Evolutionary conservation across 2,113 vertebrate genomes (phyloP).

Genomic region (Dascyllus trimaculatus): DNA sequence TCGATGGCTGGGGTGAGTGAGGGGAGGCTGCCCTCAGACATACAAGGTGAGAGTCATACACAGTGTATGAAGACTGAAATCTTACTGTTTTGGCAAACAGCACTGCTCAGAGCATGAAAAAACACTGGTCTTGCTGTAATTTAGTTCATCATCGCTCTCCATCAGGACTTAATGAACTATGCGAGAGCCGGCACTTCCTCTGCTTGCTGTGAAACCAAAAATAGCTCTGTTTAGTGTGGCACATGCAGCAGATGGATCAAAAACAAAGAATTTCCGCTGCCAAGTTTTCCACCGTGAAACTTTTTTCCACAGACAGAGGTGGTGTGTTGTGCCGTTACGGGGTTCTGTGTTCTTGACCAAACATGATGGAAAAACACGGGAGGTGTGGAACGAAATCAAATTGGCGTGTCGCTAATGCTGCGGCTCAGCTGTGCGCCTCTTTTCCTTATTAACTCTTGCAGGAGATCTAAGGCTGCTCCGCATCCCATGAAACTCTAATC

Average conservation of each 20-base stretch:
- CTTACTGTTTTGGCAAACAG: constrained; percentile 1
- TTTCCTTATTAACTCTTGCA: constrained; percentile 68
- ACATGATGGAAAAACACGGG: constrained; percentile 63
- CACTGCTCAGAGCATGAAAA: constrained; percentile 10
- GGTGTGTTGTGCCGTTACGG: constrained; percentile 7
- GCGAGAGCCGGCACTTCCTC: constrained; percentile 64
- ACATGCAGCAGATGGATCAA: constrained; percentile 66
- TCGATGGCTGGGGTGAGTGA: constrained; percentile 44
- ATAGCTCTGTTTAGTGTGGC: constrained; percentile 65
- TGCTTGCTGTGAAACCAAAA: constrained; percentile 59
- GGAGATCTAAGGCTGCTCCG: constrained; percentile 51
- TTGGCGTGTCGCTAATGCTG: constrained; percentile 54
- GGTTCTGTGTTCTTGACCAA: constrained; percentile 50
- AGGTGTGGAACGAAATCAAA: constrained; percentile 67
- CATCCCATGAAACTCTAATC: constrained; percentile 72
- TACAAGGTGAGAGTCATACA: neutral
- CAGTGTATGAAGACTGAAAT: neutral
- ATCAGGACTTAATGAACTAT: constrained; percentile 63
- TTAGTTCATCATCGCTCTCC: constrained; percentile 53
- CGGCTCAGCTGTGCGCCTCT: constrained; percentile 67
- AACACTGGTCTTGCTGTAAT: constrained; percentile 20
- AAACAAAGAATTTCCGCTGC: constrained; percentile 66
- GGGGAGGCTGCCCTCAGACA: constrained; percentile 35
- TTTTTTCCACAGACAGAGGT: constrained; percentile 68
- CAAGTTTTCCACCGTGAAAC: constrained; percentile 60